Evolutionary conservation across 2,113 vertebrate genomes (phyloP), one percentile per base, ranked within the genome.

Genomic region (Machaerirhynchus nigripectus): DNA sequence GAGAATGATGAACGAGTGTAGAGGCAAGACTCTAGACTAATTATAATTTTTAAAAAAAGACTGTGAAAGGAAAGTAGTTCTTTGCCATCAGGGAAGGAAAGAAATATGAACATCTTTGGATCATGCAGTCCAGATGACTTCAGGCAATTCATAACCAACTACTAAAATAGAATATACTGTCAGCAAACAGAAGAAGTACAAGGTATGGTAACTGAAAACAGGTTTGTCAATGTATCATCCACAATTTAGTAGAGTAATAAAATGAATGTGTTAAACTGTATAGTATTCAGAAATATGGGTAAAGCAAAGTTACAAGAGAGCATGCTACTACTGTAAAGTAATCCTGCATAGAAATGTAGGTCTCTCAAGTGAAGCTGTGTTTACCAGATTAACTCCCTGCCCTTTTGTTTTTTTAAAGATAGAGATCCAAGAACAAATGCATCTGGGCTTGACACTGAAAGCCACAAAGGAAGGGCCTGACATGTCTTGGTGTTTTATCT

Each of bases 111-210:
- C 33, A 59, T 79, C 64, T 97, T 95, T 87, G 64, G 65, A 95
- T 96, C 77, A 88, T 70, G 68, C 57, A 94, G 80, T 83, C 97
- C 73, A 79, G 50, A 96, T 90, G 80, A 95, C 89, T 92, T 95
- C 79, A 91, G 92, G 91, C 95, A 97, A 97, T 96, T 97, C 89
- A 97, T 90, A 96, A 95, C 67, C 80, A 96, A 42, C 68, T 69
- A 56, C 93, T 95, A 67, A 95, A 96, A 96, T 94, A 97, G 90
- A 94, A 71, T 88, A 87, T 75, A 68, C 83, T 97, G 94, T 96
- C 97, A 96, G 76, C 31, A 90, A 97, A 89, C 84, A 96, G 84
- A 95, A 93, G 78, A 56, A 93, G 16, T 78, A 74, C 73, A 94
- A 95, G 44, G 53, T 85, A 84, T 15, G 16, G 81, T 70, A 96